Base-by-base conservation (phyloP, 2,888 invertebrate species). In the Eupithecia tripunctaria region DNA sequence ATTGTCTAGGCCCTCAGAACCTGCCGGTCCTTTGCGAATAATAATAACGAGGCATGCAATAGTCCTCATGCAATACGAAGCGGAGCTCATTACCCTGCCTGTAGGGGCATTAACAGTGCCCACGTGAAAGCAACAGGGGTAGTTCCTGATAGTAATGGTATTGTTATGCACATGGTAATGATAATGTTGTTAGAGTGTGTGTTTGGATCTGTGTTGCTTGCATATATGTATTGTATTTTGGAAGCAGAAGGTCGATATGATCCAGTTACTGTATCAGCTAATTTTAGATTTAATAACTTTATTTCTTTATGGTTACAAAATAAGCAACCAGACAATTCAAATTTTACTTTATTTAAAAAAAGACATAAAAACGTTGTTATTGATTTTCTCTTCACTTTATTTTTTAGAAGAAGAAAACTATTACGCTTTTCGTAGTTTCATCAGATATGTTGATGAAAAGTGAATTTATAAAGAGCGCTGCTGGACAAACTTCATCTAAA, bases 1-100 rank as follows among this genome's bases (percentile, higher is more conserved):
- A n/a, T n/a, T n/a, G n/a, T n/a, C n/a, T n/a, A n/a, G n/a, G n/a
- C n/a, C n/a, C n/a, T n/a, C 14, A 15, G 47, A 10, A 51, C 29
- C 12, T 60, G 29, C 29, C 27, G 10, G 29, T 60, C 29, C 60
- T 60, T 60, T 60, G 29, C 60, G 15, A 32, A 69, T 47, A 47
- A 69, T 21, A 69, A 62, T n/a, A 63, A 47, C 18, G 27, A 14
- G 25, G 64, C 43, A 62, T 51, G 67, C 47, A 60, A n/a, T 29
- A 15, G 21, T 60, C 38, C 41, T 66, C 47, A 15, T 68, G 56
- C 56, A 70, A 68, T 70, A 36, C 51, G 32, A 41, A 60, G 59
- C 36, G 65, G 18, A 75, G 75, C 76, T 78, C 76, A 76, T 78
- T 76, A 76, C 62, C 64, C 67, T 75, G 76, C 56, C 43, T 72